These are phyloP conservation scores for Nephotettix cincticeps DNA, from an alignment of 1,140 invertebrate species.

Conservation along the genomic window DNA sequence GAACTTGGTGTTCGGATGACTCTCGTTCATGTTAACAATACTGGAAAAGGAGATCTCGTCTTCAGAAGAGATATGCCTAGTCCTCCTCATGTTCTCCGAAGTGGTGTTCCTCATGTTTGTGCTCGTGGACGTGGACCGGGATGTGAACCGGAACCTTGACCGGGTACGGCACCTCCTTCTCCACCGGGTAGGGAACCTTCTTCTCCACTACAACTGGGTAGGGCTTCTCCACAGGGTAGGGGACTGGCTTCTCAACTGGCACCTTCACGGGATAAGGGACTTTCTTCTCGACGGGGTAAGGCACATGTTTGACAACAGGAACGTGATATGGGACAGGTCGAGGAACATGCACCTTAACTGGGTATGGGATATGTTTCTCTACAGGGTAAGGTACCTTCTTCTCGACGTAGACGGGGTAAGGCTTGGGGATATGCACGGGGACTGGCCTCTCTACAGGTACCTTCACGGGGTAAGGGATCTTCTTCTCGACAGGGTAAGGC, in stretches of 20 bases:
- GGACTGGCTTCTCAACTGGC: constrained; percentile 57
- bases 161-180: constrained; percentile 53
- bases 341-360: constrained; percentile 35
- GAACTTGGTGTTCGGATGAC: no score
- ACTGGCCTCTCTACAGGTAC: constrained; percentile 43
- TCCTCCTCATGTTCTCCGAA: no score
- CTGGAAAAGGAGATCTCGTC: no score
- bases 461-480: constrained; percentile 20
- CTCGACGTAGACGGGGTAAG: constrained; percentile 62
- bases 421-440: constrained; percentile 55
- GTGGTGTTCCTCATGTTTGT: not conserved
- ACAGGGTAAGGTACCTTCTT: constrained; percentile 63
- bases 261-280: not conserved
- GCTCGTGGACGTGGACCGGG: not conserved
- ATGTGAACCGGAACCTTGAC: constrained; percentile 21
- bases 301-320: constrained; percentile 2
- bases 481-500: constrained; percentile 43
- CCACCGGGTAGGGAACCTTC: constrained; percentile 48
- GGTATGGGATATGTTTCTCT: constrained; percentile 54
- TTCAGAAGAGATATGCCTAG: no score
- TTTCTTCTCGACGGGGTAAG: constrained; percentile 20
- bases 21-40: no score
- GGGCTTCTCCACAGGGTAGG: constrained; percentile 47
- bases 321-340: constrained; percentile 9
- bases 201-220: constrained; percentile 44